Percentiles rank a stretch among this genome's conserved stretches.
These are phyloP conservation scores for Sinotaia quadrata DNA, from an alignment of 2,888 invertebrate genomes.

Conservation along the genomic window DNA sequence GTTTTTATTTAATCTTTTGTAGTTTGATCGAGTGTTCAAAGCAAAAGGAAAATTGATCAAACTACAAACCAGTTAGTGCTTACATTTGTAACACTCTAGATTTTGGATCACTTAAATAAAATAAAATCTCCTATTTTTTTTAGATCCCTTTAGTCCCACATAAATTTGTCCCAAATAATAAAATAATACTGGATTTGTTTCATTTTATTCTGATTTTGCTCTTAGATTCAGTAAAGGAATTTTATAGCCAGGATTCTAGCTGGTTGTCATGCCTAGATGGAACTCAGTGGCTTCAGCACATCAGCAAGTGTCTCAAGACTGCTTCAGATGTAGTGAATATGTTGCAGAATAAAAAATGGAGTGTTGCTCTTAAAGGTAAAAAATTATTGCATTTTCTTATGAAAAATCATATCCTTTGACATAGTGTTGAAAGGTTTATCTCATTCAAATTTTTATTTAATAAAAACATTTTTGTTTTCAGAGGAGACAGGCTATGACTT, in stretches of 20 bases:
- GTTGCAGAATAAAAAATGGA: slow-evolving; percentile 75
- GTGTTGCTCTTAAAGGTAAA: slow-evolving; percentile 89
- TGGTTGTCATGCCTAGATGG: slow-evolving; percentile 73
- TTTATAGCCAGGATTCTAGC: slow-evolving; percentile 71
- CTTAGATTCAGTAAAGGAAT: slow-evolving; percentile 65
- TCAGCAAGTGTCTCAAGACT: slow-evolving; percentile 83
- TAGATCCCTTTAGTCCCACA: too few species aligned
- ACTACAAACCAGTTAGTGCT: too few species aligned
- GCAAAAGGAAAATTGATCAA: too few species aligned
- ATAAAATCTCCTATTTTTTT: too few species aligned
- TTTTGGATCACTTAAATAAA: too few species aligned
- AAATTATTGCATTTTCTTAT: not conserved
- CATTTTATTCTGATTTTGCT: not conserved
- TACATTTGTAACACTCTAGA: too few species aligned
- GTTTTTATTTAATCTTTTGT: too few species aligned
- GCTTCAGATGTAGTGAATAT: slow-evolving; percentile 82
- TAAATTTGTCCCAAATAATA: too few species aligned
- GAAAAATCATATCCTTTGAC: not conserved
- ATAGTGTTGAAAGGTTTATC: too few species aligned
- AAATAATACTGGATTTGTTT: too few species aligned
- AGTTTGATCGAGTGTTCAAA: too few species aligned
- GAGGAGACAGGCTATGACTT: slow-evolving; percentile 89
- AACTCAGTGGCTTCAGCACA: slow-evolving; percentile 88
- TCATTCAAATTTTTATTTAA: too few species aligned
- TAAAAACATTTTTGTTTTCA: slow-evolving; percentile 58